Percentiles rank a stretch among this genome's conserved stretches.
phyloP scores from a whole-genome alignment of 2,113 vertebrate genomes.

The Cromileptes altivelis region DNA sequence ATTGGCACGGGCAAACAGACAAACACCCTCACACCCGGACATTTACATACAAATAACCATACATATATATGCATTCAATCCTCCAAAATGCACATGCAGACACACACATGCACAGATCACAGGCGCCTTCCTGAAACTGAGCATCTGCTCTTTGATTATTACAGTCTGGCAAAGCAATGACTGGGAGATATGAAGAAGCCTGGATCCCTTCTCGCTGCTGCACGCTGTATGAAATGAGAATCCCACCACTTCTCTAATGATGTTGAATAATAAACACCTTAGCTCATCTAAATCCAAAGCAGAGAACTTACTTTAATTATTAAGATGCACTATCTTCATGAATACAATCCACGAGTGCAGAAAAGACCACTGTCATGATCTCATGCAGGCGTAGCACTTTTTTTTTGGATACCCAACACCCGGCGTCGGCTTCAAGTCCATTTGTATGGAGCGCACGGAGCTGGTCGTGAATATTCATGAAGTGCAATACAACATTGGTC shows the following conservation, averaged over 20 bases:
- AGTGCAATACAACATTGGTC: slow-evolving; percentile 77
- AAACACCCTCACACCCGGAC: not conserved
- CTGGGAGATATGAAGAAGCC: slow-evolving; percentile 28
- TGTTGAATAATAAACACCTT: slow-evolving; percentile 65
- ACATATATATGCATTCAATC: not conserved
- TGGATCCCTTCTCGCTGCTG: slow-evolving; percentile 46
- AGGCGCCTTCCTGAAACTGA: slow-evolving; percentile 52
- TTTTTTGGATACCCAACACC: slow-evolving; percentile 18
- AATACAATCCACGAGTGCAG: slow-evolving; percentile 24
- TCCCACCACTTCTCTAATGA: slow-evolving; percentile 43
- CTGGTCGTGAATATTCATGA: slow-evolving; percentile 81
- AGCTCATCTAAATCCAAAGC: slow-evolving; percentile 46
- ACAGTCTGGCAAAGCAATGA: slow-evolving; percentile 58
- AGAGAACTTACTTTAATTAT: slow-evolving; percentile 72
- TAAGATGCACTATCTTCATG: slow-evolving; percentile 47
- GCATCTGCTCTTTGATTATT: slow-evolving; percentile 75
- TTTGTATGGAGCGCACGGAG: slow-evolving; percentile 67
- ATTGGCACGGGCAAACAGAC: slow-evolving; percentile 8
- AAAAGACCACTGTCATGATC: slow-evolving; percentile 10
- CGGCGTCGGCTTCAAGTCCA: slow-evolving; percentile 39
- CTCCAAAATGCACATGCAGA: not conserved
- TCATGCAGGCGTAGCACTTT: slow-evolving; percentile 13
- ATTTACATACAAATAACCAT: slow-evolving; percentile 29
- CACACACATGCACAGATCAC: slow-evolving; percentile 23
- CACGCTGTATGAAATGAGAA: slow-evolving; percentile 49